Conservation (phyloP, 2,113 vertebrate genomes). For the Monopterus albus region DNA sequence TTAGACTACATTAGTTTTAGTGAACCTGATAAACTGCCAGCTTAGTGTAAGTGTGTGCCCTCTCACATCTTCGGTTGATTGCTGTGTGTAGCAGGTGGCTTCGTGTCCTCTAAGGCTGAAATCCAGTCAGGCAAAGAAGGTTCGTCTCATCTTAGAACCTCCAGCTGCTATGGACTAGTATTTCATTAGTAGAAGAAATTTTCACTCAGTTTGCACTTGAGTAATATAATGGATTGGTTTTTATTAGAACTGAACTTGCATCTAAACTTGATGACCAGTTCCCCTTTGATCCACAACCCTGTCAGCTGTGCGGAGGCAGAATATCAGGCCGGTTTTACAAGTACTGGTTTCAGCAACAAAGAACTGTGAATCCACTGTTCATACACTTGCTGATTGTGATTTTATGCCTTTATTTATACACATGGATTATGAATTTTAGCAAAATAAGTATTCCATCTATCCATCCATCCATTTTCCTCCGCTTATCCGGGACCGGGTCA, state of each 20-base stretch:
- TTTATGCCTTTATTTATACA: not conserved
- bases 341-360: not conserved
- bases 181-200: constrained; percentile 28
- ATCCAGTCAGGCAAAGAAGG: constrained; percentile 33
- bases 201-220: constrained; percentile 4
- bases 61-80: not conserved
- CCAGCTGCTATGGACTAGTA: constrained; percentile 11
- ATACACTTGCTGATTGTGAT: not conserved
- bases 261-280: not conserved
- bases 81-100: constrained; percentile 27
- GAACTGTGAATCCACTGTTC: not conserved
- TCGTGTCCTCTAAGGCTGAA: constrained; percentile 34
- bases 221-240: constrained; percentile 10
- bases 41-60: not conserved
- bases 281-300: not conserved
- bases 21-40: too few species aligned
- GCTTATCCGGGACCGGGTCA: too few species aligned
- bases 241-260: not conserved
- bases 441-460: too few species aligned
- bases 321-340: not conserved
- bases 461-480: too few species aligned
- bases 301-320: not conserved
- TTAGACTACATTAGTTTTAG: too few species aligned
- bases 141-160: not conserved
- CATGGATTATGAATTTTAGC: not conserved